These are phyloP conservation scores for Poeciliopsis occidentalis DNA, from an alignment of 2,113 vertebrate species.

Conservation along the genomic window DNA sequence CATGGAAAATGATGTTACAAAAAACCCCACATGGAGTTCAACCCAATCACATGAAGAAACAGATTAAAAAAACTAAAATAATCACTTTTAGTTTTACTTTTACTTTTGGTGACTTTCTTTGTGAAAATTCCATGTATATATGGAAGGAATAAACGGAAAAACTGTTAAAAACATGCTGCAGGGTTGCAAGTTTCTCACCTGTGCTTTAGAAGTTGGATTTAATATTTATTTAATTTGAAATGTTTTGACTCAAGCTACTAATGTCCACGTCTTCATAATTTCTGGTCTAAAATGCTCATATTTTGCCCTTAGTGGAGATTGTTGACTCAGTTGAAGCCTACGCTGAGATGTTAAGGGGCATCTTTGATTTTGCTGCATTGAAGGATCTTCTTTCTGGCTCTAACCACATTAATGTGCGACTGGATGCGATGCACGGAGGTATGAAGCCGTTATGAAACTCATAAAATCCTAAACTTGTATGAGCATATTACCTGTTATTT, in stretches of 20 bases:
- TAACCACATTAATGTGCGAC: constrained; percentile 89
- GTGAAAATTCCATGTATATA: too few relatives aligned
- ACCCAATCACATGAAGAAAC: too few relatives aligned
- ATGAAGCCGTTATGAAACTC: not conserved
- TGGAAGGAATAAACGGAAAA: too few relatives aligned
- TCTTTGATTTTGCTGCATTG: constrained; percentile 93
- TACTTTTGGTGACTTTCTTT: too few relatives aligned
- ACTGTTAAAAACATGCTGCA: too few relatives aligned
- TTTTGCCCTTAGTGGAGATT: constrained; percentile 88
- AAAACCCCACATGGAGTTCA: too few relatives aligned
- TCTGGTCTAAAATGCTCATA: not conserved
- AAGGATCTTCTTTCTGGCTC: constrained; percentile 94
- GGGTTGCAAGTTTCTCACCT: too few relatives aligned
- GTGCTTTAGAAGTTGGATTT: not conserved
- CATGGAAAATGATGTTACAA: too few relatives aligned
- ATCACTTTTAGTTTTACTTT: too few relatives aligned
- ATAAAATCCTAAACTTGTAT: not conserved
- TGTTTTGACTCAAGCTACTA: not conserved
- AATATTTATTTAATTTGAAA: not conserved
- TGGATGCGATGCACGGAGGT: constrained; percentile 99
- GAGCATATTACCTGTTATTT: not conserved
- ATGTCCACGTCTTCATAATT: not conserved
- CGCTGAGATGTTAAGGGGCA: constrained; percentile 91
- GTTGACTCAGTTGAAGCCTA: constrained; percentile 96
- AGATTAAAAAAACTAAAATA: too few relatives aligned